Evolutionary conservation across 2,888 invertebrate species (phyloP), one percentile per base, ranked within the genome.

Genomic region (Stegophylla sp.): DNA sequence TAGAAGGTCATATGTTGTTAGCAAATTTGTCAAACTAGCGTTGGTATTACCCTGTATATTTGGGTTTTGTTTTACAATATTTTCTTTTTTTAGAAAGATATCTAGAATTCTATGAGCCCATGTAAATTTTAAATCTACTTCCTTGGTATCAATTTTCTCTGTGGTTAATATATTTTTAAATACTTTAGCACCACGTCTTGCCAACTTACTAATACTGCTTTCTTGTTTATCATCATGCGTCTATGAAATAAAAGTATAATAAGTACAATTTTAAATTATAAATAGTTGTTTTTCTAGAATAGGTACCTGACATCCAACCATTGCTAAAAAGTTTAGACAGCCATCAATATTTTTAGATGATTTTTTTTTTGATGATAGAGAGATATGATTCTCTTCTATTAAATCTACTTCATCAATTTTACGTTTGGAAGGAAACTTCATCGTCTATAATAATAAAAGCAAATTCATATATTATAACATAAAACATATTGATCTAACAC

Each of bases 221-320:
- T 71, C 71, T n/a, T 20, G 71, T 79, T 79, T 79, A 23, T 79
- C 79, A 63, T 79, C 79, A n/a, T 51, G 51, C 23, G 79, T 79
- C 79, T 79, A 51, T 0, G 61, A n/a, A 26, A 41, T 23, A 53
- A n/a, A 45, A 34, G 3, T 20, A 45, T 23, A 23, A 41, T 34
- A 34, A 13, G 17, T n/a, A n/a, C 26, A n/a, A 17, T 4, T 1
- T 1, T 0, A 53, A n/a, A 56, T 9, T 5, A 45, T 10, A 12
- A 12, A 56, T 45, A 59, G 5, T 17, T 45, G 3, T 48, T 23
- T 17, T 23, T 67, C 15, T 43, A 59, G 4, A 13, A 1, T 61
- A n/a, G n/a, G n/a, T n/a, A 79, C 79, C 69, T 79, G 79, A 41
- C 79, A 79, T 48, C 71, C 79, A 71, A 79, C 79, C 79, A 71